Conservation (phyloP, 2,888 invertebrate genomes). For the Lampropteryx suffumata region DNA sequence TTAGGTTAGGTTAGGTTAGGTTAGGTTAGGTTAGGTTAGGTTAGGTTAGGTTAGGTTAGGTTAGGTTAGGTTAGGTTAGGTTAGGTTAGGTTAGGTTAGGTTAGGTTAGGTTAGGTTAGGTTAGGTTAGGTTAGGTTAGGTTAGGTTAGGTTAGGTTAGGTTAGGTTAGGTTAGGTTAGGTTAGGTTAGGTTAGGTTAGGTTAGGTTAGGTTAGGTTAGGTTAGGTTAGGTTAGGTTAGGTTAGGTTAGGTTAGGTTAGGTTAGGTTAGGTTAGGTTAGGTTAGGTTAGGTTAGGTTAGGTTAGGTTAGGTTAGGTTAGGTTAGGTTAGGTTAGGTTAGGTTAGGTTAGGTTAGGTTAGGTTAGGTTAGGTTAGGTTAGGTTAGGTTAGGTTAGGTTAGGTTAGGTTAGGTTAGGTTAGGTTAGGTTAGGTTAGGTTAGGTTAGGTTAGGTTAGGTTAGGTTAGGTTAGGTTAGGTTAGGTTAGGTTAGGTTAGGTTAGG, state of each 20-base stretch:
- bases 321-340: slow-evolving; percentile 13
- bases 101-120: slow-evolving; percentile 4
- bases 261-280: slow-evolving; percentile 2
- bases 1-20: slow-evolving; percentile 37
- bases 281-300: slow-evolving; percentile 6
- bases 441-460: slow-evolving; percentile 23
- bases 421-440: slow-evolving; percentile 23
- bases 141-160: background rate
- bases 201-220: background rate
- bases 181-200: background rate
- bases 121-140: slow-evolving; percentile 1
- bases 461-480: slow-evolving; percentile 23
- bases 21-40: slow-evolving; percentile 35
- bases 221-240: slow-evolving; percentile 1
- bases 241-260: slow-evolving; percentile 2
- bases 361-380: slow-evolving; percentile 6
- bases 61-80: slow-evolving; percentile 7
- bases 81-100: slow-evolving; percentile 2
- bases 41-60: slow-evolving; percentile 20
- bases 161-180: slow-evolving; percentile 4
- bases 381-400: slow-evolving; percentile 9
- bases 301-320: slow-evolving; percentile 14
- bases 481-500: slow-evolving; percentile 21
- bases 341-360: slow-evolving; percentile 9
- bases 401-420: slow-evolving; percentile 14